Conservation (phyloP, 2,888 invertebrate species). For the Scaptodrosophila latifasciaeformis region DNA sequence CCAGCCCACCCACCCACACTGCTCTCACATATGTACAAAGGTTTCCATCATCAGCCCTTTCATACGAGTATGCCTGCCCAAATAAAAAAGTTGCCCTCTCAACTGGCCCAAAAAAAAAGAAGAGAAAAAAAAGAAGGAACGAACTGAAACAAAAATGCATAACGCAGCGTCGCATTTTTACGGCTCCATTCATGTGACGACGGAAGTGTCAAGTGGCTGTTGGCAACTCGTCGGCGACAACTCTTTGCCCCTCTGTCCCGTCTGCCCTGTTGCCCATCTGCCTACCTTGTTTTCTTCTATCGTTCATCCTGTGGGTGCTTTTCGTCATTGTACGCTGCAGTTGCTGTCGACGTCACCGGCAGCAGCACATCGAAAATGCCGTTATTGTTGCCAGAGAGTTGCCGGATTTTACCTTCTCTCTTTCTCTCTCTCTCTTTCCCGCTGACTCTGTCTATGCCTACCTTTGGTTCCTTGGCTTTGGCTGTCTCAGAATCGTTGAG, state of each 20-base stretch:
- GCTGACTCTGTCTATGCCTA: conserved; percentile 12
- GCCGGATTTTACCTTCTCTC: conserved; percentile 43
- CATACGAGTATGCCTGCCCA: conserved; percentile 51
- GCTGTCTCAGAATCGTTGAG: conserved; percentile 34
- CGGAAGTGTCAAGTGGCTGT: conserved; percentile 69
- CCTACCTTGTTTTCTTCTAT: too few relatives aligned
- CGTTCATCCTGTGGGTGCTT: conserved; percentile 36
- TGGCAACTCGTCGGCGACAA: conserved; percentile 67
- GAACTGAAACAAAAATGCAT: conserved; percentile 1
- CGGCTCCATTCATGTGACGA: conserved; percentile 69
- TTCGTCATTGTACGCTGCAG: conserved; percentile 23
- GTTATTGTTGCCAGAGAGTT: conserved; percentile 69
- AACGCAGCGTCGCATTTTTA: conserved; percentile 65
- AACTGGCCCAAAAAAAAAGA: conserved; percentile 46
- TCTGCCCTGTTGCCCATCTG: too few relatives aligned
- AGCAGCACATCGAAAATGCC: conserved; percentile 59
- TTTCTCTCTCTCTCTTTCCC: conserved; percentile 35
- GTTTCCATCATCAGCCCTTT: conserved; percentile 12
- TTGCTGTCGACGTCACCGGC: conserved; percentile 16
- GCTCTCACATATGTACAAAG: conserved; percentile 4
- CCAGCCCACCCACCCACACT: conserved; percentile 1
- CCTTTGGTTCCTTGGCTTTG: not conserved
- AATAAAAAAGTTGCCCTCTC: conserved; percentile 62
- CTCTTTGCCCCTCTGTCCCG: too few relatives aligned
- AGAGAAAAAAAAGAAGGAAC: conserved; percentile 21